Percentiles rank a stretch among this genome's conserved stretches.
These are phyloP conservation scores for Gallinago jamesoni DNA, from an alignment of 2,113 vertebrate species.

Conservation along the genomic window DNA sequence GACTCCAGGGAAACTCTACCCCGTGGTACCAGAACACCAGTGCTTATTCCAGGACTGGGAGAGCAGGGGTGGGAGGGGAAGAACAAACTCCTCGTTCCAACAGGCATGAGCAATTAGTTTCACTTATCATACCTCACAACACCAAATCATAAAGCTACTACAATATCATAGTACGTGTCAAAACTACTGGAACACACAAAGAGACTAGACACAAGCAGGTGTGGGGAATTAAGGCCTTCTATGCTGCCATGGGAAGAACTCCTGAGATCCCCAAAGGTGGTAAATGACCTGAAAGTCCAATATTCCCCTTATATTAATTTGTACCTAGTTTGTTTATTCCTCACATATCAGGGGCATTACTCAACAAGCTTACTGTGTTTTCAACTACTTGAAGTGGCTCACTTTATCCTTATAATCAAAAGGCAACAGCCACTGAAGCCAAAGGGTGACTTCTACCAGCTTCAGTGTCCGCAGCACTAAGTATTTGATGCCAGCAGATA, in stretches of 20 bases:
- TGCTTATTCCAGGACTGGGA: neutral
- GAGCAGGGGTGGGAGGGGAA: neutral
- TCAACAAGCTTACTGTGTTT: neutral
- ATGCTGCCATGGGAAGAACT: neutral
- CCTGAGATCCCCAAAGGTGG: neutral
- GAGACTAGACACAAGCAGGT: neutral
- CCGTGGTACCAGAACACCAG: neutral
- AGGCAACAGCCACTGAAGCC: neutral
- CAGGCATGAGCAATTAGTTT: fast-evolving
- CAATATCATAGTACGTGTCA: fast-evolving
- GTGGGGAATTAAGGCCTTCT: neutral
- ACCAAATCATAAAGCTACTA: neutral
- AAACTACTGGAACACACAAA: neutral
- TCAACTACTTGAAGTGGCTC: neutral
- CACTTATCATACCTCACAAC: neutral
- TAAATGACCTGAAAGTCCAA: neutral
- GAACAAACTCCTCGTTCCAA: neutral
- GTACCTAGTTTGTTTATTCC: neutral
- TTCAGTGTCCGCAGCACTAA: neutral
- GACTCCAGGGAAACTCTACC: neutral
- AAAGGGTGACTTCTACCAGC: neutral
- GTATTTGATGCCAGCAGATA: neutral
- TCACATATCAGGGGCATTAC: neutral
- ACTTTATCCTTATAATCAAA: neutral
- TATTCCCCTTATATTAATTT: neutral